Percentiles rank a stretch among this genome's conserved stretches.
These are phyloP conservation scores for Ammodytes dubius DNA, from an alignment of 2,113 vertebrate genomes.

Conservation along the genomic window DNA sequence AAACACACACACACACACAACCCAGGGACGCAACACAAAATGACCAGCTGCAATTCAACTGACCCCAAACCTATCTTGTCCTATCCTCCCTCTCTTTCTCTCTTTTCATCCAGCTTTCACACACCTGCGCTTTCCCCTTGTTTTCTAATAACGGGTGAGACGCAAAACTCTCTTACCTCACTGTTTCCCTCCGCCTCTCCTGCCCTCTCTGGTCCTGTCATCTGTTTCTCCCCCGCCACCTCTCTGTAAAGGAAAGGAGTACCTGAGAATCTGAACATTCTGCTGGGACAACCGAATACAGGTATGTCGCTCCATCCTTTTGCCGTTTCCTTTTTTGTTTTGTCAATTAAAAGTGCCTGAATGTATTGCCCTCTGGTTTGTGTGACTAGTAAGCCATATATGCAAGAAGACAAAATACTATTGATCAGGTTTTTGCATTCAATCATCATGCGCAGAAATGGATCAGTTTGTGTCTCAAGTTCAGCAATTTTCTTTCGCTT, in stretches of 20 bases:
- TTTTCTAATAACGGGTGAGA: slow-evolving; percentile 24
- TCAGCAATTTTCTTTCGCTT: not conserved
- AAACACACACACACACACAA: slow-evolving; percentile 21
- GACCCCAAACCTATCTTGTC: slow-evolving; percentile 34
- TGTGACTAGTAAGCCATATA: not conserved
- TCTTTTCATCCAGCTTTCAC: slow-evolving; percentile 35
- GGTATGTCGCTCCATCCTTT: slow-evolving; percentile 62
- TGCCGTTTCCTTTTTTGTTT: not conserved
- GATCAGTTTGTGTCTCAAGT: not conserved
- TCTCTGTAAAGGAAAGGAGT: slow-evolving; percentile 38
- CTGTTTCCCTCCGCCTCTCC: slow-evolving; percentile 14
- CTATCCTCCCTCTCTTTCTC: slow-evolving; percentile 41
- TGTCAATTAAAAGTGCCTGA: not conserved
- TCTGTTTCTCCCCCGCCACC: slow-evolving; percentile 9
- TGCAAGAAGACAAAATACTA: not conserved
- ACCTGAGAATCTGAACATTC: slow-evolving; percentile 36
- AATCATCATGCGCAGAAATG: not conserved
- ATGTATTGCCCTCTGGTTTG: not conserved
- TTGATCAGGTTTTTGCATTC: slow-evolving; percentile 1
- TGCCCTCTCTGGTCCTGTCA: slow-evolving; percentile 28
- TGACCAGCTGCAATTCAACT: slow-evolving; percentile 33
- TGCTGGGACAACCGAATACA: slow-evolving; percentile 30
- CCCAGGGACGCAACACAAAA: slow-evolving; percentile 36
- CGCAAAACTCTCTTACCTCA: slow-evolving; percentile 35
- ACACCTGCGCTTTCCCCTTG: slow-evolving; percentile 60